Base-by-base conservation (phyloP, 2,797 vertebrate species). In the Stomatorhinus walkeri region DNA sequence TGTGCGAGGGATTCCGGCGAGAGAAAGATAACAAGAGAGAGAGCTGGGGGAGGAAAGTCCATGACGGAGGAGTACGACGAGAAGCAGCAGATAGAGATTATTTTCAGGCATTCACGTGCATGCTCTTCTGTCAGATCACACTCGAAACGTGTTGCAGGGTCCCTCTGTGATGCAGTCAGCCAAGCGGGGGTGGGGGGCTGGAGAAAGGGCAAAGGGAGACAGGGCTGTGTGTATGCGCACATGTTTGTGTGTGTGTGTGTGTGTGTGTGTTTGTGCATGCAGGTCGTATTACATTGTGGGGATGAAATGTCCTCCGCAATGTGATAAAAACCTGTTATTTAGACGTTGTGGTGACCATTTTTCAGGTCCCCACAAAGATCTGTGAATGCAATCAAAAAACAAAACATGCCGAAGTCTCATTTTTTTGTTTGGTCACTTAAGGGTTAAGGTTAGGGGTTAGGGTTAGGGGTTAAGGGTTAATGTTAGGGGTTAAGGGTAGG, bases 1-100 rank as follows among this genome's bases (percentile, higher is more conserved):
- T 88, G 91, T 90, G 52, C 86, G 90, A 93, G 89, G 46, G 40
- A 28, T 76, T 87, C 90, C 19, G 49, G 49, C 16, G 40, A 83
- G 14, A 61, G 72, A 32, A 43, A 79, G 19, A 76, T 51, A 24
- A 46, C 19, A 14, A n/a, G 61, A 76, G 51, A 51, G 48, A 52
- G 56, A 2, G 83, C 49, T 4, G 22, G 8, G 24, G 85, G 85
- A 54, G 85, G 52, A 16, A 59, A 84, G 81, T n/a, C 81, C 19
- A 10, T 49, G 40, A 22, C 10, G 22, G n/a, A n/a, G 19, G 22
- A 84, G 9, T 40, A 40, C 14, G 14, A 32, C 28, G 28, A 14
- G 64, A 49, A 28, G 24, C 10, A 4, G 24, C 24, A 56, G 24
- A 87, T 59, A 87, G 56, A 87, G 32, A 52, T 56, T 8, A 24